Base-by-base conservation (phyloP, 92 coral and sea anemone genomes). In the Porites lobata region DNA sequence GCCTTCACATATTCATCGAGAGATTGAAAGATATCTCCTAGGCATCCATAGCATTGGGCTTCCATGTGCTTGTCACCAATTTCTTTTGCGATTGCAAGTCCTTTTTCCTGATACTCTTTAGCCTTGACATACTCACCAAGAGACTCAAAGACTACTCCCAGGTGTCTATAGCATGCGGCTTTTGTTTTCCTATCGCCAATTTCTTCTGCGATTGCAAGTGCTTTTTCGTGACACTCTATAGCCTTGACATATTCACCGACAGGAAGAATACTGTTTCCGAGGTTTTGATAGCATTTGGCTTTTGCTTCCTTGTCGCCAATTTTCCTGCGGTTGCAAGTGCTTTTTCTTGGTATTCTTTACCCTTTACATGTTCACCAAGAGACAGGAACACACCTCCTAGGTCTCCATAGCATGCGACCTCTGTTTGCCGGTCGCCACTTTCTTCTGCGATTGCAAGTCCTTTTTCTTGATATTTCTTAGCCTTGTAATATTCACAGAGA, bases 181-280 rank as follows among this genome's bases (percentile, higher is more conserved):
- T 43, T 20, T 70, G 51, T 52, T 8, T 8, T 24, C 38, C 15
- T 24, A 29, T 84, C 88, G 22, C 81, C 88, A 72, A 84, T 72
- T 72, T 72, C 22, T 2, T 20, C 26, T 43, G 29, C 29, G 57
- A 84, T 84, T 10, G 22, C 54, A 57, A 84, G 61, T 17, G 52
- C 57, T 58, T 58, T 74, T 2, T 29, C 32, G 19, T 14, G 29
- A 24, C 54, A 24, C 0, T 84, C 75, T 18, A 14, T 38, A 26
- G 75, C 75, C 75, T 70, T 70, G 54, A 13, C 2, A 70, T 32
- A 15, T 11, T 70, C 75, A 70, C 53, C 75, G 47, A 70, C 10
- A 32, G 43, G 43, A 32, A 1, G 43, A 32, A 32, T 32, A 2
- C 43, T 32, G 43, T 32, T 72, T 18, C 82, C 88, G 4, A 52